Evolutionary conservation across 1,140 invertebrate species (phyloP).

Genomic region (Cheumatopsyche charites): DNA sequence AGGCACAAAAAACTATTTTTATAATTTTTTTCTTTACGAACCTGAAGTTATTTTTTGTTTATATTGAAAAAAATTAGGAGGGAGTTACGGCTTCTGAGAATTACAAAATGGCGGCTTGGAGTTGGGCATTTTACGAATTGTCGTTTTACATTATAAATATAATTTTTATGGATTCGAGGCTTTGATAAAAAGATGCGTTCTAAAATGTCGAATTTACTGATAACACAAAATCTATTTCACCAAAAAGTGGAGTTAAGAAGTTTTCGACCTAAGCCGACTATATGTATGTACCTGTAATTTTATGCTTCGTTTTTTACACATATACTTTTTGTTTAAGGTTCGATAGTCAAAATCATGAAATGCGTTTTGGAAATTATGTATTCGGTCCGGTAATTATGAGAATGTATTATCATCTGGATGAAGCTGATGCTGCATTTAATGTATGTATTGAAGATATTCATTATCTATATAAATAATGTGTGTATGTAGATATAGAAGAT

Average conservation of each 20-base stretch:
- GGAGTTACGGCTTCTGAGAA: too few species aligned
- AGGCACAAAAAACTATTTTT: too few species aligned
- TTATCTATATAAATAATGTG: too few species aligned
- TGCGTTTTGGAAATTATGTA: conserved; percentile 76
- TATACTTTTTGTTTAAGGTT: conserved; percentile 62
- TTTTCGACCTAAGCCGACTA: too few species aligned
- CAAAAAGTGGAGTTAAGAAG: not conserved
- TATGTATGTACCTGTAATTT: not conserved
- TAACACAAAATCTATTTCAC: not conserved
- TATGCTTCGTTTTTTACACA: not conserved
- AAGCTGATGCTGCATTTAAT: conserved; percentile 70
- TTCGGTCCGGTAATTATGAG: conserved; percentile 88
- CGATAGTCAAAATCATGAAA: conserved; percentile 71
- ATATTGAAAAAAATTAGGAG: too few species aligned
- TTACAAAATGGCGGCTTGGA: too few species aligned
- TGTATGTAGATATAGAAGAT: too few species aligned
- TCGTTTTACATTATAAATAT: too few species aligned
- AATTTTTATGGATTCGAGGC: too few species aligned
- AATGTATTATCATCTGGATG: conserved; percentile 73
- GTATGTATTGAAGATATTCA: conserved; percentile 49
- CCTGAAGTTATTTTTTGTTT: too few species aligned
- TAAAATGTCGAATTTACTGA: not conserved
- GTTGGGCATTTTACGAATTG: too few species aligned
- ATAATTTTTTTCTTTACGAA: too few species aligned
- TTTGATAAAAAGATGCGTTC: not conserved